Evolutionary conservation across 37 sponge, comb jelly and placozoan genomes (phyloP), one percentile per base, ranked within the genome.

Genomic region (Amphimedon queenslandica): DNA sequence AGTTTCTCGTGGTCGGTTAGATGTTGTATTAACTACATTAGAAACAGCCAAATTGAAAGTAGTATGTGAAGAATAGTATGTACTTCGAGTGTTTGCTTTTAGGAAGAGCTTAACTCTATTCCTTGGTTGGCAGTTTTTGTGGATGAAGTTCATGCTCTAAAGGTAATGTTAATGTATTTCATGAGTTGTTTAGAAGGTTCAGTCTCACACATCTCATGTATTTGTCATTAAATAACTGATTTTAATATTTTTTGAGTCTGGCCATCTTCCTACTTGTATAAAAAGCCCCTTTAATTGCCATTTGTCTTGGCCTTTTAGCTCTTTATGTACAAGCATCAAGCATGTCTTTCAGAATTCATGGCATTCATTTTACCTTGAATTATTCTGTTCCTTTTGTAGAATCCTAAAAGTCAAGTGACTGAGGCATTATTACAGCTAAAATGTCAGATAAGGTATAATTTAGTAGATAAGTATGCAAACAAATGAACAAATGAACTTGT

Each of bases 1-100:
- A 36, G 80, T 55, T 24, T 40, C n/a, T 53, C 72, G 57, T 24
- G 47, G 63, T 6, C 66, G 57, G 61, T 36, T 67, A 28, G 87
- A 86, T 11, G 80, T 86, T 63, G 73, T 86, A 32, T 21, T 86
- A 60, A 80, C 80, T 3, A 80, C 80, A 4, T 64, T 67, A 33
- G 87, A 86, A 28, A 86, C 87, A 55, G 71, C 71, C 36, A 73
- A 47, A 42, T 27, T 29, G 23, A 66, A 86, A 24, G 30, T 79
- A 63, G 83, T 82, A 37, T 23, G 73, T 66, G 10, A 27, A 40
- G 25, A 70, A 8, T 5, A 11, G 31, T 63, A 24, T 10, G 10
- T 63, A 29, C 10, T 63, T 23, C 64, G 8, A n/a, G 8, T 23
- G 20, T 28, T 25, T 72, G 13, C 28, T 33, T 25, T 0, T 58